phyloP scores from a whole-genome alignment of 1,140 invertebrate species.

The Tyrophagus putrescentiae region DNA sequence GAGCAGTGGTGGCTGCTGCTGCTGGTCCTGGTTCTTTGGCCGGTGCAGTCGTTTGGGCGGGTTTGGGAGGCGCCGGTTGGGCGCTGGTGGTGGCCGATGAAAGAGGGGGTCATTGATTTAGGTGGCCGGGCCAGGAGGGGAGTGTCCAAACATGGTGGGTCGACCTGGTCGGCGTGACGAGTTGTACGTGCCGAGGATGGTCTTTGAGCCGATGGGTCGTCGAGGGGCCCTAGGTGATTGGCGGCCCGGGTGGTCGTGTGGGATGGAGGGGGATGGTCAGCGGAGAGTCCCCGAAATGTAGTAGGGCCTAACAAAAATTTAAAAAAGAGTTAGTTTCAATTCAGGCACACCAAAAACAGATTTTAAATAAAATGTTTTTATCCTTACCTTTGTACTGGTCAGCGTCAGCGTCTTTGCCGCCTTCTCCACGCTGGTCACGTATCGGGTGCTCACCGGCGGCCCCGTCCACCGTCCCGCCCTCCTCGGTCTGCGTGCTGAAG shows the following conservation, averaged over 20 bases:
- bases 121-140: constrained; percentile 12
- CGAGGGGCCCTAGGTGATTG: constrained; percentile 28
- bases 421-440: constrained; percentile 29
- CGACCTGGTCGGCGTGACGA: constrained; percentile 26
- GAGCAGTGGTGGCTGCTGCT: background rate
- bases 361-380: background rate
- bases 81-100: constrained; percentile 8
- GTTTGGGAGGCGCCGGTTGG: background rate
- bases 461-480: background rate
- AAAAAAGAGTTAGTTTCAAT: background rate
- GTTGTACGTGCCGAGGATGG: constrained; percentile 21
- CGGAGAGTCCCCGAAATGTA: constrained; percentile 23
- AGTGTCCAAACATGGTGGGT: constrained; percentile 23
- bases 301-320: constrained; percentile 14
- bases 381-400: constrained; percentile 26
- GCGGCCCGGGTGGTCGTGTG: constrained; percentile 28
- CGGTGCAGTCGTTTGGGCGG: constrained; percentile 7
- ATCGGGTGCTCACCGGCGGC: constrained; percentile 21
- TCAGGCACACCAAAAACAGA: background rate
- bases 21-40: constrained; percentile 19
- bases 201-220: constrained; percentile 28
- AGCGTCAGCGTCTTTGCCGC: constrained; percentile 26
- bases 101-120: constrained; percentile 5
- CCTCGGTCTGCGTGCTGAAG: constrained; percentile 3
- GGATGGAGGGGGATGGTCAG: constrained; percentile 28